A percentile compares a stretch with the other conserved stretches of the same genome.
Evolutionary conservation across 2,888 invertebrate species (phyloP).

Genomic region (Melitaea athalia): DNA sequence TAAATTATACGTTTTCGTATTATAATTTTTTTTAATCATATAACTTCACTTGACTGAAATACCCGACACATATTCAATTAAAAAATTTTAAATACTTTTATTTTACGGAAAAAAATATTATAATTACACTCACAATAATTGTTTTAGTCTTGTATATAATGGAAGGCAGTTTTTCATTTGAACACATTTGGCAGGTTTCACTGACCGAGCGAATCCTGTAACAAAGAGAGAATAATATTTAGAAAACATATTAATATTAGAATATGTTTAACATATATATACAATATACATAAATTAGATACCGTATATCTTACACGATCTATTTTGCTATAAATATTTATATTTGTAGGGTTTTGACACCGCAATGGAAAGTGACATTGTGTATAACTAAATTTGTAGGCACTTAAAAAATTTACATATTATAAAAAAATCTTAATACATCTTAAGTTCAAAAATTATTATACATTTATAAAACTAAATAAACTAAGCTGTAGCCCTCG

Average conservation of each 20-base stretch:
- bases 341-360: too few species aligned
- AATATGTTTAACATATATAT: background rate
- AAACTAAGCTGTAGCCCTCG: too few species aligned
- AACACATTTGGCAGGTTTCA: constrained; percentile 65
- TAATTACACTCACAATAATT: constrained; percentile 33
- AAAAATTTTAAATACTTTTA: background rate
- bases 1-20: too few species aligned
- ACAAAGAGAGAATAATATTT: constrained; percentile 48
- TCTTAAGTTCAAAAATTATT: too few species aligned
- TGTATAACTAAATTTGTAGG: too few species aligned
- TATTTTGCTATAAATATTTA: too few species aligned
- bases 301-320: background rate
- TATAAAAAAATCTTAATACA: too few species aligned
- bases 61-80: background rate
- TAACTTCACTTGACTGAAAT: background rate
- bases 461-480: too few species aligned
- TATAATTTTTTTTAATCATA: too few species aligned
- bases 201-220: constrained; percentile 56
- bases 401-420: too few species aligned
- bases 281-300: too few species aligned
- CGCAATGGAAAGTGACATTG: too few species aligned
- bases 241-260: background rate
- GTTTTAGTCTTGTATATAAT: constrained; percentile 35
- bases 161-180: constrained; percentile 63
- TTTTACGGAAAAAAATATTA: background rate